A percentile compares a stretch with the other conserved stretches of the same genome.
Conservation (phyloP, 2,888 invertebrate genomes). For the Dusona sp. region DNA sequence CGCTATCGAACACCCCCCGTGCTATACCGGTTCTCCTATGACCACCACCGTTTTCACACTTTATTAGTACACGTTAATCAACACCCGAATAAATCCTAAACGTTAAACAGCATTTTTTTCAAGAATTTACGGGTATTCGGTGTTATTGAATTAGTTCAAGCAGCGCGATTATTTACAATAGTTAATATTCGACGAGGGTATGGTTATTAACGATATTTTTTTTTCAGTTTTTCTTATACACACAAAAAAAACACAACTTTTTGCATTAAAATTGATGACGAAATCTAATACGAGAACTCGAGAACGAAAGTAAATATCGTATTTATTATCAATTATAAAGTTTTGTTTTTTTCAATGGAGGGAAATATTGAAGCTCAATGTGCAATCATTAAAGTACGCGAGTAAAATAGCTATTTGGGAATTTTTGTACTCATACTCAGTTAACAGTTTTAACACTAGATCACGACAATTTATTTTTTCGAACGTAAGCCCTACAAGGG, state of each 20-base stretch:
- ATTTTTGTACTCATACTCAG: too few species aligned
- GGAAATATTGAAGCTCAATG: too few species aligned
- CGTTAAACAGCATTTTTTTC: not conserved
- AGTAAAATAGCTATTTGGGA: too few species aligned
- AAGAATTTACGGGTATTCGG: slow-evolving; percentile 16
- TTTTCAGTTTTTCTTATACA: not conserved
- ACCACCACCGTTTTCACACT: slow-evolving; percentile 68
- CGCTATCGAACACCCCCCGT: slow-evolving; percentile 89
- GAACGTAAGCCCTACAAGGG: too few species aligned
- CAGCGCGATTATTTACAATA: slow-evolving; percentile 72
- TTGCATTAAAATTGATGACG: not conserved
- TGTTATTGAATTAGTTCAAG: slow-evolving; percentile 62
- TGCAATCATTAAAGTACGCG: too few species aligned
- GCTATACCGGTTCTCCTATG: slow-evolving; percentile 81
- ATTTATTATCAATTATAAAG: too few species aligned
- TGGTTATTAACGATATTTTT: too few species aligned
- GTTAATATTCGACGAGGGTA: not conserved
- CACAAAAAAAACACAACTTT: not conserved
- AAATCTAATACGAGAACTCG: too few species aligned
- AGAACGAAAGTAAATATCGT: too few species aligned
- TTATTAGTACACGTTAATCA: slow-evolving; percentile 69
- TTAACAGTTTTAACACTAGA: too few species aligned
- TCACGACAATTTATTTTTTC: too few species aligned
- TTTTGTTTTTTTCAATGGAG: too few species aligned
- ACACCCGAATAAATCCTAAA: not conserved